phyloP scores from a whole-genome alignment of 2,888 invertebrate species.

The Brenthis daphne region DNA sequence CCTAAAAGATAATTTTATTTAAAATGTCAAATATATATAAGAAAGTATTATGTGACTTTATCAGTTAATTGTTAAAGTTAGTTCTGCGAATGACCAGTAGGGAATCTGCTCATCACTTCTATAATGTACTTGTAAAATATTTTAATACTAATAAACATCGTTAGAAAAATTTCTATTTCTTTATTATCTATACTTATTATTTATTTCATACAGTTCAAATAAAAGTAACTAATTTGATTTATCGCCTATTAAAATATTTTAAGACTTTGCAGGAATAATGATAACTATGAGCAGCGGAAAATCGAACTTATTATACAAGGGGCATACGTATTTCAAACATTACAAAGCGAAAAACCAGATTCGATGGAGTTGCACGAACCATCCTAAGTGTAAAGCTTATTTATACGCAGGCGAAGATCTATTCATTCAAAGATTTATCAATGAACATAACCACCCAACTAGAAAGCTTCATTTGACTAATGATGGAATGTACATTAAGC shows the following conservation, averaged over 20 bases:
- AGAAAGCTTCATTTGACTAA: constrained; percentile 27
- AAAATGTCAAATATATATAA: too few species aligned
- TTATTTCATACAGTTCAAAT: too few species aligned
- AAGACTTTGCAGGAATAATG: constrained; percentile 20
- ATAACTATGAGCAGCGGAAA: constrained; percentile 24
- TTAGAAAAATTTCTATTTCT: too few species aligned
- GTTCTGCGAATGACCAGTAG: too few species aligned
- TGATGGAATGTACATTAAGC: constrained; percentile 36
- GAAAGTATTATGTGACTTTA: too few species aligned
- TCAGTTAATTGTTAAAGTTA: too few species aligned
- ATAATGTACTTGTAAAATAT: too few species aligned
- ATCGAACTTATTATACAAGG: constrained; percentile 22
- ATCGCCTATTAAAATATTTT: not conserved
- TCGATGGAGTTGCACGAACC: constrained; percentile 48
- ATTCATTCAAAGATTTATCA: constrained; percentile 27
- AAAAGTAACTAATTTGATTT: too few species aligned
- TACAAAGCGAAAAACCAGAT: constrained; percentile 31
- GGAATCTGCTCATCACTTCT: too few species aligned
- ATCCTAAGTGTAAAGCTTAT: constrained; percentile 47
- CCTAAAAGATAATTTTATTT: too few species aligned
- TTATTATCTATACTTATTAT: too few species aligned
- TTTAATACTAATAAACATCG: too few species aligned
- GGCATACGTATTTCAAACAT: constrained; percentile 42
- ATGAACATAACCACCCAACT: constrained; percentile 36
- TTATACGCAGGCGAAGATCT: constrained; percentile 41